Percentiles rank a stretch among this genome's conserved stretches.
Evolutionary conservation across 37 sponge, comb jelly and placozoan genomes (phyloP).

Genomic region (Mnemiopsis leidyi): DNA sequence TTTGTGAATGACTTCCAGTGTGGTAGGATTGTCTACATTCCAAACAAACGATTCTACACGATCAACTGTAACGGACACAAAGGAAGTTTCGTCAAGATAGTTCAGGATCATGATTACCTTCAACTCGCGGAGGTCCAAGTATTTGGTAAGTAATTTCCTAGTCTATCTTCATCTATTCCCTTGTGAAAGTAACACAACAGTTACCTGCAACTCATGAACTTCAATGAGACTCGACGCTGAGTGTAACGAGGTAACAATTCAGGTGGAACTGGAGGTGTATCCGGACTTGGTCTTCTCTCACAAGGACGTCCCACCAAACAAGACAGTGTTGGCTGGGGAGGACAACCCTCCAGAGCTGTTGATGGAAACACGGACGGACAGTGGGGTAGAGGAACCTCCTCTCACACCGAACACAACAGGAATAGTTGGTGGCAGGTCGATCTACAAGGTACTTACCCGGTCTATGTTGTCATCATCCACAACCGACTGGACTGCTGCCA

Average conservation of each 20-base stretch:
- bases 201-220: too few relatives aligned
- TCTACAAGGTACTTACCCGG: neutral
- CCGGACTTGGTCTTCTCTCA: neutral
- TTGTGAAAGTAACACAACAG: too few relatives aligned
- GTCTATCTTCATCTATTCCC: neutral
- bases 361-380: neutral
- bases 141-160: neutral
- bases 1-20: neutral
- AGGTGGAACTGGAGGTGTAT: neutral
- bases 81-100: neutral
- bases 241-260: neutral
- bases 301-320: slow-evolving; percentile 25
- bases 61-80: neutral
- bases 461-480: neutral
- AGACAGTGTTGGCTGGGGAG: neutral
- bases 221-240: too few relatives aligned
- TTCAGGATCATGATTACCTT: neutral
- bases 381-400: neutral
- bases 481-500: slow-evolving; percentile 14
- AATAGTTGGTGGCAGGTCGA: slow-evolving; percentile 27
- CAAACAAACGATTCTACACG: neutral
- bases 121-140: slow-evolving; percentile 25
- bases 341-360: neutral
- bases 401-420: neutral
- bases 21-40: neutral